Percentiles rank a stretch among this genome's conserved stretches.
phyloP scores from a whole-genome alignment of 2,113 vertebrate genomes.

The Phrynosoma blainvillii region DNA sequence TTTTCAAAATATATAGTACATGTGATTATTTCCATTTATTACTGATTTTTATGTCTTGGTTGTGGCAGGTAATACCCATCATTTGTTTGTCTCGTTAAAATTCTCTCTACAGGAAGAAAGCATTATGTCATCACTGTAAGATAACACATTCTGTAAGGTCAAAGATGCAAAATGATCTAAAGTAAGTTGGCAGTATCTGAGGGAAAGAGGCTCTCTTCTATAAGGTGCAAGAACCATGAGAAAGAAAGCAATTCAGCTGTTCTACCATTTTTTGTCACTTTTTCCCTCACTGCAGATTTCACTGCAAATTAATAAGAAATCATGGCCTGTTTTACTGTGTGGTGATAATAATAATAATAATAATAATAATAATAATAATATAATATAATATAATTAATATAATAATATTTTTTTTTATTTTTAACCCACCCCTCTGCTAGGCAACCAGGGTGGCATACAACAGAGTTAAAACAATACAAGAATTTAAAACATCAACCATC shows the following conservation, averaged over 20 bases:
- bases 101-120: conserved; percentile 42
- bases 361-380: no score
- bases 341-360: not conserved
- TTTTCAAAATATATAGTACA: conserved; percentile 63
- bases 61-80: conserved; percentile 41
- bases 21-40: conserved; percentile 55
- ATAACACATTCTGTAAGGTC: conserved; percentile 31
- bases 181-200: conserved; percentile 3
- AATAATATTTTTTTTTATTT: no score
- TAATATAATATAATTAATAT: no score
- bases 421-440: no score
- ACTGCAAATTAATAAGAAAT: not conserved
- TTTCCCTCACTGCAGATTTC: not conserved
- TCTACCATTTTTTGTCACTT: not conserved
- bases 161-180: conserved; percentile 14
- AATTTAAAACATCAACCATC: no score
- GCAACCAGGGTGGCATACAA: no score
- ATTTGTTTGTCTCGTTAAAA: conserved; percentile 63
- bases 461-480: no score
- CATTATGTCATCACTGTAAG: conserved; percentile 38
- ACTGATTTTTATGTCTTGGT: conserved; percentile 43
- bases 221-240: not conserved
- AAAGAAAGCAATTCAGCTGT: not conserved
- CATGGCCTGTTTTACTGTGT: not conserved
- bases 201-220: not conserved